These are phyloP conservation scores for Notocelia uddmanniana DNA, from an alignment of 2,888 invertebrate genomes.

Conservation along the genomic window DNA sequence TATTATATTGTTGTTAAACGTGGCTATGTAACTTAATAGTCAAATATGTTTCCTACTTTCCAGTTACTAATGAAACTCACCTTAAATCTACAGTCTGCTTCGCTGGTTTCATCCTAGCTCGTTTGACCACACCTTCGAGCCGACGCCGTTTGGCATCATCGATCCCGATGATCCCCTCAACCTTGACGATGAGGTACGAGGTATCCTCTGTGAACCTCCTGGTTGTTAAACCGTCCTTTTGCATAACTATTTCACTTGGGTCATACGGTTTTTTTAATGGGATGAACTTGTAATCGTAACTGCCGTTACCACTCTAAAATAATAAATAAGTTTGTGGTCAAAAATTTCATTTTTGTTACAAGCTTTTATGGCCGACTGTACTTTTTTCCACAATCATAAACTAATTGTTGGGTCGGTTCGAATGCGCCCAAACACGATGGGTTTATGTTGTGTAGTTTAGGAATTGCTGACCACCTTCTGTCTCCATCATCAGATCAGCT, in stretches of 20 bases:
- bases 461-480: too few species aligned
- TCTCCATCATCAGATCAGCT: too few species aligned
- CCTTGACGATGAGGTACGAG: constrained; percentile 72
- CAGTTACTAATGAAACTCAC: constrained; percentile 52
- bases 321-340: neutral
- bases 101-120: constrained; percentile 59
- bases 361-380: too few species aligned
- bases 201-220: constrained; percentile 67
- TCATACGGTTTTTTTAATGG: constrained; percentile 55
- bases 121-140: constrained; percentile 61
- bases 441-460: too few species aligned
- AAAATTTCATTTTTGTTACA: too few species aligned
- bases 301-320: constrained; percentile 61
- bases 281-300: constrained; percentile 70
- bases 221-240: constrained; percentile 64
- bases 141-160: constrained; percentile 58
- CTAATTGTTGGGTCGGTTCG: too few species aligned
- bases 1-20: neutral
- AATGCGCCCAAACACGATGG: too few species aligned
- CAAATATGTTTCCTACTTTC: neutral
- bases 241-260: constrained; percentile 51
- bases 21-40: neutral
- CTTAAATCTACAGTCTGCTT: constrained; percentile 73
- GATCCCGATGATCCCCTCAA: constrained; percentile 62
- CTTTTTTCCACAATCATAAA: too few species aligned